phyloP scores from a whole-genome alignment of 2,113 vertebrate genomes.

The Tychaedon coryphoeus region DNA sequence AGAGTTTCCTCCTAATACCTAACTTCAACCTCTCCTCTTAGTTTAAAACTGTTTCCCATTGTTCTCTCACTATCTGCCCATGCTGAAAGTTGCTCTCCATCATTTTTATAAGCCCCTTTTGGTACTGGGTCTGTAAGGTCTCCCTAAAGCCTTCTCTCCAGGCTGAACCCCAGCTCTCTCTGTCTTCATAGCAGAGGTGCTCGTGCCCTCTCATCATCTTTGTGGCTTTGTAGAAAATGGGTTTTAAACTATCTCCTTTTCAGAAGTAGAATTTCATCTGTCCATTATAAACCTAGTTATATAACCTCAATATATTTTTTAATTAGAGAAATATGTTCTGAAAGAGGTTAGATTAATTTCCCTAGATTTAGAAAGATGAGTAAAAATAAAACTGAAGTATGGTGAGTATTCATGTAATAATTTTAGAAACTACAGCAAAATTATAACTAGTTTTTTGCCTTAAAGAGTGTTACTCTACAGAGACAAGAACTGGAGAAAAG shows the following conservation, averaged over 20 bases:
- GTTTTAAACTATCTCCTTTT: background rate
- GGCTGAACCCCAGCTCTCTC: background rate
- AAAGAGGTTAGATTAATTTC: slow-evolving; percentile 24
- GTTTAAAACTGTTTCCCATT: background rate
- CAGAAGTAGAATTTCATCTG: background rate
- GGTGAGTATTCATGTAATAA: slow-evolving; percentile 23
- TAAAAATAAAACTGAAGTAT: slow-evolving; percentile 35
- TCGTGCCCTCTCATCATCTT: background rate
- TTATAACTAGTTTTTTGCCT: background rate
- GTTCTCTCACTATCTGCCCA: background rate
- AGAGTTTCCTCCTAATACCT: background rate
- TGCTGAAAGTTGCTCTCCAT: background rate
- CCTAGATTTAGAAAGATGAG: slow-evolving; percentile 17
- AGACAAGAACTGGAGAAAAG: background rate
- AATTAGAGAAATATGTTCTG: slow-evolving; percentile 22
- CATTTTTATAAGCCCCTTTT: background rate
- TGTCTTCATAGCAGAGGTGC: background rate
- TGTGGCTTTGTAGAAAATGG: background rate
- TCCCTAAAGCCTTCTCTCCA: background rate
- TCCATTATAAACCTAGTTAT: background rate
- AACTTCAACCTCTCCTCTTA: background rate
- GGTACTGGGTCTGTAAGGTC: background rate
- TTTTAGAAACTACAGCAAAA: slow-evolving; percentile 27
- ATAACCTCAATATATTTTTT: background rate
- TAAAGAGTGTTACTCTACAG: background rate